A percentile compares a stretch with the other conserved stretches of the same genome.
These are phyloP conservation scores for Parus major DNA, from an alignment of 2,113 vertebrate genomes.

Conservation along the genomic window DNA sequence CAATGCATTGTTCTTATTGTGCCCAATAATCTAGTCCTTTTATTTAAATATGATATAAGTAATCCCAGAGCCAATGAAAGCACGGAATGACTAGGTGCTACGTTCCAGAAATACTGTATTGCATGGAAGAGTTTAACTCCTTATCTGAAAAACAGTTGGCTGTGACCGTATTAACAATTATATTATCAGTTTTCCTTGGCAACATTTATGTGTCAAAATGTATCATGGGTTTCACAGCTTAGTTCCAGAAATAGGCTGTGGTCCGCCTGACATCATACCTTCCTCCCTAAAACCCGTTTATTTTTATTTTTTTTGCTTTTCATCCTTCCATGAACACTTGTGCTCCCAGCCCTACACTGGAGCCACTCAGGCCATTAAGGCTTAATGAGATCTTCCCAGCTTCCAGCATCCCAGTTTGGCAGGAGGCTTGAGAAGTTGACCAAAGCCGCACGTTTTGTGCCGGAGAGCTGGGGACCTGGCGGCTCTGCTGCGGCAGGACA, in stretches of 20 bases:
- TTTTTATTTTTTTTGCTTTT: neutral
- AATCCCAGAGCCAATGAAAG: slow-evolving; percentile 61
- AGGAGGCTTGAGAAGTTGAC: slow-evolving; percentile 24
- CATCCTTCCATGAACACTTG: slow-evolving; percentile 29
- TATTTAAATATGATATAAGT: slow-evolving; percentile 68
- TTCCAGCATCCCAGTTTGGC: neutral
- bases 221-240: slow-evolving; percentile 29
- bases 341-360: neutral
- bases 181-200: slow-evolving; percentile 62
- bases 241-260: slow-evolving; percentile 65
- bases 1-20: slow-evolving; percentile 63
- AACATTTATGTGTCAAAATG: slow-evolving; percentile 31
- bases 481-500: neutral
- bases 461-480: neutral
- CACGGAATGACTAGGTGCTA: slow-evolving; percentile 22
- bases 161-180: slow-evolving; percentile 5
- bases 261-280: slow-evolving; percentile 57
- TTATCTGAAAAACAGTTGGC: slow-evolving; percentile 49
- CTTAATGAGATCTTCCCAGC: neutral
- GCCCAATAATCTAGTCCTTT: slow-evolving; percentile 57
- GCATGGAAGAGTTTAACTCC: slow-evolving; percentile 17
- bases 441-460: neutral
- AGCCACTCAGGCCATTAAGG: neutral
- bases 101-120: slow-evolving; percentile 59
- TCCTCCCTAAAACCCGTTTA: neutral